Base-by-base conservation (phyloP, 2,797 vertebrate species). In the Scolopax bukidnonensis region DNA sequence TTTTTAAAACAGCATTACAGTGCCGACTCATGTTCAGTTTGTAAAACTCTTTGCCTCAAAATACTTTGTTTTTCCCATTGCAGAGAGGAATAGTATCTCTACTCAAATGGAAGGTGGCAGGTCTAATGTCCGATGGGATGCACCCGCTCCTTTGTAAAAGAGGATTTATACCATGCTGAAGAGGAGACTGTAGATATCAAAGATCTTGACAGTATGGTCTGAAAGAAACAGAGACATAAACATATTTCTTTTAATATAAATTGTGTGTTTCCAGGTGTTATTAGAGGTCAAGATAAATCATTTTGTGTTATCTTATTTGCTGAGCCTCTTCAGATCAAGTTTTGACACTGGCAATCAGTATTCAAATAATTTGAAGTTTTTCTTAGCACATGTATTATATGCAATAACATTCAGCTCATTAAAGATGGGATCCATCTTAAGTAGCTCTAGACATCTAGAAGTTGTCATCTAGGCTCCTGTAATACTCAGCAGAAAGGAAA, bases 361-460 rank as follows among this genome's bases (percentile, higher is more conserved):
- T 93, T 89, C 27, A 83, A 79, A 74, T 77, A 92, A 74, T 76
- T 47, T 71, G 25, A 84, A 81, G 23, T 25, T 94, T 82, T 70
- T 85, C 32, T 92, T 64, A 89, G 25, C 30, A 85, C 47, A 41
- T 40, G 3, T 83, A 48, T 92, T 93, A 82, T 20, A 77, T 32
- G 25, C 51, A 91, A 53, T 53, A 30, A 47, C 53, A 63, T 53
- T 81, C 61, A n/a, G 27, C 50, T 80, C 7, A 67, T 74, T 68
- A 61, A 83, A 68, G 40, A 30, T 71, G 40, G 60, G 25, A 32
- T 87, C 74, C 24, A 23, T 50, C 51, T 21, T 61, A 80, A 69
- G 43, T 67, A 83, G 30, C 19, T 70, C 23, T 57, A 60, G 64
- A 70, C 19, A 41, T 2, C 5, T 41, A 43, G 30, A 59, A 25